Percentiles rank a stretch among this genome's conserved stretches.
Evolutionary conservation across 1,140 invertebrate species (phyloP).

Genomic region (Cryptotermes secundus): DNA sequence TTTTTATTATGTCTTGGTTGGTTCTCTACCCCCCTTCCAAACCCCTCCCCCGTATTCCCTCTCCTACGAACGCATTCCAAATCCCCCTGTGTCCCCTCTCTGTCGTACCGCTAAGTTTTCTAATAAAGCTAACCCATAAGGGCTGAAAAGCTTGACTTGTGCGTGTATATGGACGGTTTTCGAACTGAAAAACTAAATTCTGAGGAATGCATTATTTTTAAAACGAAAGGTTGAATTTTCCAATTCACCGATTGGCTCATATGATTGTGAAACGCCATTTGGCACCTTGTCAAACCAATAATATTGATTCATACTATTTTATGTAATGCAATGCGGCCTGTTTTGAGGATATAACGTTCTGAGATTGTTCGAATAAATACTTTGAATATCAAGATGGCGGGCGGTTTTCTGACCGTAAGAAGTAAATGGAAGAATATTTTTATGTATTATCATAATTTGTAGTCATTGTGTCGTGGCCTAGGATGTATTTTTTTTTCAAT

Average conservation of each 20-base stretch:
- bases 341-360: too few species aligned
- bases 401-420: not conserved
- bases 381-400: not conserved
- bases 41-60: conserved; percentile 10
- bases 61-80: conserved; percentile 21
- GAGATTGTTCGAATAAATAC: too few species aligned
- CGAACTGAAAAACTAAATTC: not conserved
- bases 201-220: not conserved
- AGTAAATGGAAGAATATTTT: too few species aligned
- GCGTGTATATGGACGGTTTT: not conserved
- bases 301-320: too few species aligned
- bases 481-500: too few species aligned
- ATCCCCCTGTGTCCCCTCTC: conserved; percentile 15
- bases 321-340: too few species aligned
- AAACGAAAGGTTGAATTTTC: too few species aligned
- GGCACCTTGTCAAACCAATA: too few species aligned
- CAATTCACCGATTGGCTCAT: too few species aligned
- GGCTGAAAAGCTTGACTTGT: conserved; percentile 7
- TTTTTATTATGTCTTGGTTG: conserved; percentile 30
- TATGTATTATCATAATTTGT: too few species aligned
- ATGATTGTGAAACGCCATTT: too few species aligned
- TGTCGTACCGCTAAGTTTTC: conserved; percentile 6
- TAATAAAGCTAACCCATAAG: conserved; percentile 7
- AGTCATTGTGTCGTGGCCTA: too few species aligned
- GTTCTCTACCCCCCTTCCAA: conserved; percentile 28